phyloP scores from a whole-genome alignment of 2,113 vertebrate genomes.

The Paraplagusia blochii region DNA sequence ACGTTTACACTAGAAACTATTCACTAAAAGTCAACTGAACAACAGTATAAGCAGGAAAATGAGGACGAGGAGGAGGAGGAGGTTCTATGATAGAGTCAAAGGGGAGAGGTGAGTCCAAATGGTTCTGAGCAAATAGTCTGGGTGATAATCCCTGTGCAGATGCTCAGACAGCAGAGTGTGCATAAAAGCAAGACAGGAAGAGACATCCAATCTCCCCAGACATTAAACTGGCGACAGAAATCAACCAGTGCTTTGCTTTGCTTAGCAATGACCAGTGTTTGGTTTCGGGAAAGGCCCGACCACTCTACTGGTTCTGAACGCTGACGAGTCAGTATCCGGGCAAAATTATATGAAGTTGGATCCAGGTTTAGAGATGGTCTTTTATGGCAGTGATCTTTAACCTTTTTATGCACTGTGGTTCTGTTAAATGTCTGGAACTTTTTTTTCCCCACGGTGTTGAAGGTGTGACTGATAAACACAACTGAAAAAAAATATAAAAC shows the following conservation, averaged over 20 bases:
- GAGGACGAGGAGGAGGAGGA: not conserved
- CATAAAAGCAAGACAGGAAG: slow-evolving; percentile 20
- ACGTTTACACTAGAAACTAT: not conserved
- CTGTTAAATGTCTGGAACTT: too few relatives aligned
- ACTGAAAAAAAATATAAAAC: too few relatives aligned
- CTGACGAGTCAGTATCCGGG: not conserved
- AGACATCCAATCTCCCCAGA: slow-evolving; percentile 25
- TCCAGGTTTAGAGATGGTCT: too few relatives aligned
- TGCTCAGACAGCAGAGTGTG: slow-evolving; percentile 37
- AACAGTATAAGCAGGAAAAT: not conserved
- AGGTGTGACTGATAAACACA: too few relatives aligned
- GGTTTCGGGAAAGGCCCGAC: slow-evolving; percentile 18
- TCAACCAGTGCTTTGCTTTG: slow-evolving; percentile 26
- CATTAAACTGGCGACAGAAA: slow-evolving; percentile 28
- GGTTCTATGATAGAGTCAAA: not conserved
- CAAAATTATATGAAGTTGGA: too few relatives aligned
- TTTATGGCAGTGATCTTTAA: too few relatives aligned
- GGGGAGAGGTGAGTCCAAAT: not conserved
- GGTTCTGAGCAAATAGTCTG: slow-evolving; percentile 23
- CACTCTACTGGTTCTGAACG: slow-evolving; percentile 6
- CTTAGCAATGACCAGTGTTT: slow-evolving; percentile 16
- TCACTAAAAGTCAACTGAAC: not conserved
- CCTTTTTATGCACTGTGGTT: too few relatives aligned
- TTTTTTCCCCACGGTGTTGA: too few relatives aligned
- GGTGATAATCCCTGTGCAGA: slow-evolving; percentile 53